Evolutionary conservation across 2,888 invertebrate genomes (phyloP).

Genomic region (Apeira syringaria): DNA sequence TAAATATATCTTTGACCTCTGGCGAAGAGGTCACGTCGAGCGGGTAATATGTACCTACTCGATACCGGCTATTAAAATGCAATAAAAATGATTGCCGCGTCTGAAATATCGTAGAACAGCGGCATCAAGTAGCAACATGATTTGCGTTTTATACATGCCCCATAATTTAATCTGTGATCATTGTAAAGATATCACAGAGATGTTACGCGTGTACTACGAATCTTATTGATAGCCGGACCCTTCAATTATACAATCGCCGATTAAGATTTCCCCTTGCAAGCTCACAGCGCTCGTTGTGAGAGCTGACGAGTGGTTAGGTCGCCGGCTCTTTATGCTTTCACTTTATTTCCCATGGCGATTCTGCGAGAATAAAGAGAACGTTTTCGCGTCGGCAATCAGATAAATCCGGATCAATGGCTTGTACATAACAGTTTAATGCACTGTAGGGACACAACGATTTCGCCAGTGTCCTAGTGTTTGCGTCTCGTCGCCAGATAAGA

Average conservation of each 20-base stretch:
- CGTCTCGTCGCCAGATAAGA: constrained; percentile 61
- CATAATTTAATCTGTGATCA: too few relatives aligned
- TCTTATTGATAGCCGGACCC: constrained; percentile 12
- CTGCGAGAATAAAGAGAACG: constrained; percentile 18
- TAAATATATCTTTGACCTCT: constrained; percentile 44
- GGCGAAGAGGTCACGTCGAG: constrained; percentile 37
- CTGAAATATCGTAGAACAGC: constrained; percentile 35
- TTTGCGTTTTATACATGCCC: too few relatives aligned
- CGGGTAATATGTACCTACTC: constrained; percentile 35
- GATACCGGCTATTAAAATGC: constrained; percentile 48
- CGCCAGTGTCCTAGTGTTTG: constrained; percentile 42
- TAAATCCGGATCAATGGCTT: constrained; percentile 16
- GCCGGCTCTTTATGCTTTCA: constrained; percentile 21
- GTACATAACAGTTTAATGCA: constrained; percentile 24
- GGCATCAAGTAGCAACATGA: constrained; percentile 9
- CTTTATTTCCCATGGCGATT: constrained; percentile 22
- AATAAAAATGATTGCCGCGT: constrained; percentile 47
- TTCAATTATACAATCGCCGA: constrained; percentile 7
- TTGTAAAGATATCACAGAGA: too few relatives aligned
- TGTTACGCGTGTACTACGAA: too few relatives aligned
- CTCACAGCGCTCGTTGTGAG: constrained; percentile 12
- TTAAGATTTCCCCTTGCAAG: constrained; percentile 19
- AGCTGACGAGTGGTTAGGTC: constrained; percentile 17
- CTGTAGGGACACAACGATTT: constrained; percentile 34
- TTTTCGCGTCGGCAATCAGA: constrained; percentile 18